phyloP scores from a whole-genome alignment of 2,888 invertebrate species.

The Bombyx huttoni region DNA sequence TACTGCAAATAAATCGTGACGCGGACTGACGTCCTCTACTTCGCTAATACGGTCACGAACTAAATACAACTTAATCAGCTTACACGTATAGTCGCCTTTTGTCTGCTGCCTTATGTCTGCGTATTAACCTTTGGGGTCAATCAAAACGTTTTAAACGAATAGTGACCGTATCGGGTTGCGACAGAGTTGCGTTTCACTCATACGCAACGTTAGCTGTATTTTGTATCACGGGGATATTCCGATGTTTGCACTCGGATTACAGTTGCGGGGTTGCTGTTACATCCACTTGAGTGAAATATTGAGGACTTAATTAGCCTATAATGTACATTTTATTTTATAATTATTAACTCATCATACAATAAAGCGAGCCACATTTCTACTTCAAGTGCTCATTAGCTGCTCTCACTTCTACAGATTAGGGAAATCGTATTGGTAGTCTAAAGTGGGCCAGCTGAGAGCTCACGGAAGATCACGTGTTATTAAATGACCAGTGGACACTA shows the following conservation, averaged over 20 bases:
- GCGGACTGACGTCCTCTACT: slow-evolving; percentile 54
- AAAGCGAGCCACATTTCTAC: no score
- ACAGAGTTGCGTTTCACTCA: background rate
- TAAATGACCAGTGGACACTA: no score
- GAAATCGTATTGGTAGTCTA: no score
- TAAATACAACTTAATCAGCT: slow-evolving; percentile 9
- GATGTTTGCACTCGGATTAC: background rate
- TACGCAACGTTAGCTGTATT: background rate
- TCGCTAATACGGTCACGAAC: slow-evolving; percentile 26
- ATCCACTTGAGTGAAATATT: background rate
- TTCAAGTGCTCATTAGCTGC: no score
- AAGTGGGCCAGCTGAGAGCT: no score
- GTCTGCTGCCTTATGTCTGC: background rate
- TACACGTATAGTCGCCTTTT: background rate
- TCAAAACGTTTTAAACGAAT: background rate
- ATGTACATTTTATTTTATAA: background rate
- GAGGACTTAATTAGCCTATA: background rate
- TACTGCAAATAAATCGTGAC: slow-evolving; percentile 50
- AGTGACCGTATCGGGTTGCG: background rate
- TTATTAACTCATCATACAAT: no score
- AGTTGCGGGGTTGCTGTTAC: background rate
- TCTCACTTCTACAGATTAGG: no score
- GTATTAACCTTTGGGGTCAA: background rate
- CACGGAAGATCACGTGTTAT: no score
- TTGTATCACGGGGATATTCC: background rate